Conservation (phyloP, 2,113 vertebrate genomes). For the Martes martes region DNA sequence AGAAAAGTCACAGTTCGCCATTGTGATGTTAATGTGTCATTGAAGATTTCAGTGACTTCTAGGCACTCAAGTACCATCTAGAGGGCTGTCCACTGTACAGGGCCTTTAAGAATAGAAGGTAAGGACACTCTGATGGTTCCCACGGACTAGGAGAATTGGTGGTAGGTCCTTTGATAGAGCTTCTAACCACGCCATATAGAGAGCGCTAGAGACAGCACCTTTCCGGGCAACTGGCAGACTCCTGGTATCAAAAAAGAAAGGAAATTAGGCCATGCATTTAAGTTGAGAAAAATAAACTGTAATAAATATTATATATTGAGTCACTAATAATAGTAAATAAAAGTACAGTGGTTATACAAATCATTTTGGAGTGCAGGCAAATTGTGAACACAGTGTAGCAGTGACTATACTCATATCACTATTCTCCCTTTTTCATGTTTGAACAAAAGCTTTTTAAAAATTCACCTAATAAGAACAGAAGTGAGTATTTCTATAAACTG, state of each 20-base stretch:
- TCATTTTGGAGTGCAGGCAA: neutral
- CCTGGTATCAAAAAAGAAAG: constrained; percentile 80
- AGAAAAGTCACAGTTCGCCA: constrained; percentile 84
- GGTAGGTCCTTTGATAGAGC: constrained; percentile 94
- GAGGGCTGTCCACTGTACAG: constrained; percentile 40
- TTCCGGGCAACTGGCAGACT: constrained; percentile 97
- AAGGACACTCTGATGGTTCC: constrained; percentile 99
- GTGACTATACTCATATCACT: neutral
- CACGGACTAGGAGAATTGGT: constrained; percentile 94
- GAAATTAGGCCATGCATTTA: neutral
- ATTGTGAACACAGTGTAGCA: neutral
- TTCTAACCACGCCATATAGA: constrained; percentile 99
- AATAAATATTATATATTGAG: neutral
- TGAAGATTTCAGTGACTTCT: constrained; percentile 74
- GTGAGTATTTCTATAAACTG: neutral
- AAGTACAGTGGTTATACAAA: neutral
- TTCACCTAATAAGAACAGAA: neutral
- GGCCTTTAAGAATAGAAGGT: constrained; percentile 96
- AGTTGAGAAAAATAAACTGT: neutral
- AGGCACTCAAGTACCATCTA: constrained; percentile 81
- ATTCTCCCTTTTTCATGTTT: neutral
- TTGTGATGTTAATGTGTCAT: constrained; percentile 74
- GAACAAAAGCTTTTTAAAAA: neutral
- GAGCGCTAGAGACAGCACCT: constrained; percentile 93
- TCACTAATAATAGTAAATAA: neutral